Percentiles rank a stretch among this genome's conserved stretches.
These are phyloP conservation scores for Leptopilina myrica DNA, from an alignment of 2,888 invertebrate genomes.

Conservation along the genomic window DNA sequence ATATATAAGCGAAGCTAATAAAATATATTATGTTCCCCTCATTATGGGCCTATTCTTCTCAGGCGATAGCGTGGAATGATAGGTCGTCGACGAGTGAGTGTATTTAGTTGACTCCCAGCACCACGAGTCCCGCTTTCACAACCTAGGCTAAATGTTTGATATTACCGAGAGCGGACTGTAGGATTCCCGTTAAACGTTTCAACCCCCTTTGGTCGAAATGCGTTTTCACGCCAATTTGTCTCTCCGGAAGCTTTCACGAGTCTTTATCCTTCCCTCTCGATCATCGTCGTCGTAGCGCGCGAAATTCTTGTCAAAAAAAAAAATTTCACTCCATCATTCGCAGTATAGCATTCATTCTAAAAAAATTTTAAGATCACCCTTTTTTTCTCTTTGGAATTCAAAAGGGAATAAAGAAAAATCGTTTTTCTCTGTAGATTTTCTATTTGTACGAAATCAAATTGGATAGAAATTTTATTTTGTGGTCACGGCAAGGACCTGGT, in stretches of 20 bases:
- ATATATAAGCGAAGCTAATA: conserved; percentile 50
- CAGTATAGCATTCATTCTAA: background rate
- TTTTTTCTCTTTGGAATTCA: no score
- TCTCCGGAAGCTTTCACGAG: conserved; percentile 76
- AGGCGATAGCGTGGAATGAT: conserved; percentile 74
- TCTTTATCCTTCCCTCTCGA: conserved; percentile 71
- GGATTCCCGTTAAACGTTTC: conserved; percentile 53
- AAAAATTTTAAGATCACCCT: background rate
- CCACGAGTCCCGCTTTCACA: conserved; percentile 62
- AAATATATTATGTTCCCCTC: conserved; percentile 70
- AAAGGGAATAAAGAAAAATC: no score
- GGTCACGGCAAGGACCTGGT: no score
- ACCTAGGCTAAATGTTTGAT: conserved; percentile 73
- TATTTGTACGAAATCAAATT: no score
- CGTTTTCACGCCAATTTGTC: conserved; percentile 76
- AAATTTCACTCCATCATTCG: background rate
- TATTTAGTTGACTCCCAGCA: conserved; percentile 70
- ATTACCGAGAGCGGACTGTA: conserved; percentile 66
- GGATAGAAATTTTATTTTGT: no score
- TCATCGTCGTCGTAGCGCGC: background rate
- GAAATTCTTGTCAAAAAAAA: conserved; percentile 12
- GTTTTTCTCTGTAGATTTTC: no score
- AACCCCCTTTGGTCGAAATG: conserved; percentile 66
- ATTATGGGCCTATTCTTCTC: conserved; percentile 74
- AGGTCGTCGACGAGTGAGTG: conserved; percentile 71